Evolutionary conservation across 2,113 vertebrate genomes (phyloP), one percentile per base, ranked within the genome.

Genomic region (Nesospiza acunhae): DNA sequence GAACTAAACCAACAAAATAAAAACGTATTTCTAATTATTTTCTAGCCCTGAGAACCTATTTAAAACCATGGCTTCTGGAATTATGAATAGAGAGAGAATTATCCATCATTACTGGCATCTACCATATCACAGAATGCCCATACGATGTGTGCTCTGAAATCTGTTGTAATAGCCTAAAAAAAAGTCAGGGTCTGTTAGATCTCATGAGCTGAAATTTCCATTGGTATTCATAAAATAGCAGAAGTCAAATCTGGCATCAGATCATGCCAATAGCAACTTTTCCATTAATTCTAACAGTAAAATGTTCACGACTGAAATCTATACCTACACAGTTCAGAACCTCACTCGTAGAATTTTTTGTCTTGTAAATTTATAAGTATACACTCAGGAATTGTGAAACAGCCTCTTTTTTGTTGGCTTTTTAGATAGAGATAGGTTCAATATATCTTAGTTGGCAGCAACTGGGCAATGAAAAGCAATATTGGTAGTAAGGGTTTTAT

Each of bases 381-480:
- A 64, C 63, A 21, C 89, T 88, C 87, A 91, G 79, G 91, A 96
- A 87, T 70, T 94, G 44, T 84, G 56, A 92, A 95, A 96, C 79
- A 93, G 46, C 84, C 41, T 66, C 30, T 74, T 93, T 93, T 84
- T 78, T 81, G 47, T 88, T 90, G 42, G 30, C 53, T 96, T 95
- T 96, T 84, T 60, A 90, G 49, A 77, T 84, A 94, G 83, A 93
- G n/a, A 96, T 68, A 84, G 19, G 49, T 49, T 89, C 89, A 90
- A 41, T 97, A 93, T 93, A 92, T 84, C 94, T 94, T 87, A 94
- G 63, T 52, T 97, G 88, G 89, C 92, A 97, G 79, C 84, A 95
- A 96, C 72, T 90, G 88, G 95, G 68, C 78, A 96, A 75, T 95
- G 81, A 97, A 96, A 97, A 91, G 74, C 79, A 96, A 75, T 97